These are phyloP conservation scores for Nestor notabilis DNA, from an alignment of 2,113 vertebrate genomes.

Conservation along the genomic window DNA sequence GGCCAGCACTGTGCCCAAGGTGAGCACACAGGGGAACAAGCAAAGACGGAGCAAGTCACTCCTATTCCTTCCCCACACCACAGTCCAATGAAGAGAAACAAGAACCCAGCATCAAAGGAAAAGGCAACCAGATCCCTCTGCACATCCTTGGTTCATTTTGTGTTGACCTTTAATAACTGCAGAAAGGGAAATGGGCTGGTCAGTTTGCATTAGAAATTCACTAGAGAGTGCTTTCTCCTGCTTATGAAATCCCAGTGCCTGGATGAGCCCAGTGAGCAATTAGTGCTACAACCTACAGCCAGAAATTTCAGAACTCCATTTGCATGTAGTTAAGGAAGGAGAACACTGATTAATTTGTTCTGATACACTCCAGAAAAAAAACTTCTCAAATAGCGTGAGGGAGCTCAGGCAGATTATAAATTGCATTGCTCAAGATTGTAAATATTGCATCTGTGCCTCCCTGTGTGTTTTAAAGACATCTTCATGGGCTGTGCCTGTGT, in stretches of 20 bases:
- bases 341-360: conserved; percentile 55
- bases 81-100: background rate
- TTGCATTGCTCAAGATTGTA: conserved; percentile 22
- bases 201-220: conserved; percentile 41
- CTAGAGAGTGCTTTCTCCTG: conserved; percentile 8
- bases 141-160: background rate
- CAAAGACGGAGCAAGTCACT: background rate
- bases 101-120: background rate
- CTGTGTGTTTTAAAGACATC: conserved; percentile 17
- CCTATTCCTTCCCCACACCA: background rate
- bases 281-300: background rate
- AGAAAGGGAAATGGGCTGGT: background rate
- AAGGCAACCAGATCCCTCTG: background rate
- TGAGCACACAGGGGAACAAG: background rate
- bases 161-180: conserved; percentile 36
- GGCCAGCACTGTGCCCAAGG: background rate
- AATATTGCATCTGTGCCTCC: conserved; percentile 29
- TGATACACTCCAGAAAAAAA: background rate
- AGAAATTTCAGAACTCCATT: conserved; percentile 28
- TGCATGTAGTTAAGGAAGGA: background rate
- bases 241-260: conserved; percentile 31
- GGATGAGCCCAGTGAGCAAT: conserved; percentile 47
- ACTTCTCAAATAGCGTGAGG: background rate
- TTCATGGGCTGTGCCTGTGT: background rate
- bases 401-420: conserved; percentile 21